Percentiles rank a stretch among this genome's conserved stretches.
These are phyloP conservation scores for Ornithorhynchus anatinus DNA, from an alignment of 2,113 vertebrate species.

Conservation along the genomic window DNA sequence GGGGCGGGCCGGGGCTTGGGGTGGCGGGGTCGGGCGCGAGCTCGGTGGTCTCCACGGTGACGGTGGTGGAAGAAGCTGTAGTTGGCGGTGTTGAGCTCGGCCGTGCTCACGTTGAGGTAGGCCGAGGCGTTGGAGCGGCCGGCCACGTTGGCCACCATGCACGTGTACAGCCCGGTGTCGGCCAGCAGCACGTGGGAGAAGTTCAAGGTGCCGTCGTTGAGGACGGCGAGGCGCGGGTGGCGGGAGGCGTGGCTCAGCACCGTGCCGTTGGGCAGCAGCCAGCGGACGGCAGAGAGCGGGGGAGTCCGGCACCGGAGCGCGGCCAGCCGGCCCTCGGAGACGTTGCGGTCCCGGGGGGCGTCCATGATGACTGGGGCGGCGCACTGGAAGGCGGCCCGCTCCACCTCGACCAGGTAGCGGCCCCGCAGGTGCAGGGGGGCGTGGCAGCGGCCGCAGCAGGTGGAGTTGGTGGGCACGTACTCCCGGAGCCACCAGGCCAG, in stretches of 20 bases:
- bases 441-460: constrained; percentile 96
- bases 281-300: constrained; percentile 93
- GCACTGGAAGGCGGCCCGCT: constrained; percentile 92
- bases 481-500: constrained; percentile 95
- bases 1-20: constrained; percentile 89
- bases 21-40: constrained; percentile 84
- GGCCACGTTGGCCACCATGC: constrained; percentile 98
- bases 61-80: constrained; percentile 95
- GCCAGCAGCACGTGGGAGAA: constrained; percentile 89
- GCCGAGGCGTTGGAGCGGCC: constrained; percentile 97
- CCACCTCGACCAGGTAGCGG: constrained; percentile 92
- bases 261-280: constrained; percentile 93
- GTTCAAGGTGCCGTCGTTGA: constrained; percentile 94
- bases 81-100: constrained; percentile 96
- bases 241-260: constrained; percentile 92
- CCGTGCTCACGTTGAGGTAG: constrained; percentile 94
- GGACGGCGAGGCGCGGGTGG: constrained; percentile 89
- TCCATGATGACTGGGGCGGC: constrained; percentile 95
- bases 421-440: constrained; percentile 89
- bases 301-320: constrained; percentile 94
- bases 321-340: constrained; percentile 91
- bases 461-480: constrained; percentile 96
- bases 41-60: constrained; percentile 92
- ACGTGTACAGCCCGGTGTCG: constrained; percentile 94
- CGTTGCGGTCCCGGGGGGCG: constrained; percentile 91